These are phyloP conservation scores for Ctenochaetus hawaiiensis DNA, from an alignment of 2,797 vertebrate species.

Conservation along the genomic window DNA sequence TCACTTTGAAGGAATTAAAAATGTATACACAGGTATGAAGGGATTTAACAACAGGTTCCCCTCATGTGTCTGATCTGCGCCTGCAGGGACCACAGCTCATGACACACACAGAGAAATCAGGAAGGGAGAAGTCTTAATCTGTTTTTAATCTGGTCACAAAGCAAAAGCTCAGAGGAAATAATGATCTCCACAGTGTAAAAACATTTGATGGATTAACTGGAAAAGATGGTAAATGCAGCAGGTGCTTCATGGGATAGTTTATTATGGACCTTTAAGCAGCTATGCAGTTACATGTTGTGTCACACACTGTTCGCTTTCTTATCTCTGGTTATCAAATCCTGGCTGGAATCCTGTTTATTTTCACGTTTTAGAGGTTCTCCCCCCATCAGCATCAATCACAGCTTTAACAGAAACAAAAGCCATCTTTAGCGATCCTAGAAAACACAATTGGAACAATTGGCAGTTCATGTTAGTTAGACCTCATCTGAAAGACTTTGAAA, in stretches of 20 bases:
- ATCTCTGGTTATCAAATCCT: background rate
- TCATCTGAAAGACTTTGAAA: too few species aligned
- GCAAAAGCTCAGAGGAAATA: background rate
- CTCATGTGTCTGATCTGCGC: background rate
- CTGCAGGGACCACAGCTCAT: slow-evolving; percentile 13
- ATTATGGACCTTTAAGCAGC: background rate
- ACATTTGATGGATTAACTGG: slow-evolving; percentile 1
- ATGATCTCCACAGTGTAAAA: background rate
- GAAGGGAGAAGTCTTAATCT: background rate
- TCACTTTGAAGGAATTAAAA: background rate
- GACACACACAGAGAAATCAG: background rate
- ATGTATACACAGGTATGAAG: background rate
- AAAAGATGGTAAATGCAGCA: background rate
- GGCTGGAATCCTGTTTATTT: background rate
- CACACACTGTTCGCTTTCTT: background rate
- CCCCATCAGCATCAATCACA: background rate
- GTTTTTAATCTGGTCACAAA: background rate
- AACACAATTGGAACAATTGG: background rate
- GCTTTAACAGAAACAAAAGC: background rate
- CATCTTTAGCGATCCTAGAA: background rate
- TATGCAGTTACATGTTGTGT: background rate
- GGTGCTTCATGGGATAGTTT: background rate
- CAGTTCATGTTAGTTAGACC: too few species aligned
- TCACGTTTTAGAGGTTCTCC: background rate
- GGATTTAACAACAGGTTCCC: slow-evolving; percentile 17